Conservation (phyloP, 1,140 invertebrate species). For the Plutomurus gul region DNA sequence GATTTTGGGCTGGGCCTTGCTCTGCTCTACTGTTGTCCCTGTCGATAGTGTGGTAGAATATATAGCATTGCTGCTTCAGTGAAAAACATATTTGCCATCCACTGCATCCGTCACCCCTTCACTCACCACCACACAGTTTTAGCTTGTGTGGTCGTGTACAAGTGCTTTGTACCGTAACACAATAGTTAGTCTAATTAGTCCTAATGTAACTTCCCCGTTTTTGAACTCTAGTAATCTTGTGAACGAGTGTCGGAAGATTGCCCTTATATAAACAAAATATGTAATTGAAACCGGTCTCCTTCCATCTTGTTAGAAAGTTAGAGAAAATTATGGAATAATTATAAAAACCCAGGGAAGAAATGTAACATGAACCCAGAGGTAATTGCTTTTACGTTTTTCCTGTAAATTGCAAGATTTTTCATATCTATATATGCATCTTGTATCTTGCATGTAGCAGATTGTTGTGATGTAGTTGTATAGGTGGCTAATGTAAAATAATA, state of each 20-base stretch:
- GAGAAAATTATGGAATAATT: neutral
- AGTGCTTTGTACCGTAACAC: neutral
- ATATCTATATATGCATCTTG: neutral
- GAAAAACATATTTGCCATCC: neutral
- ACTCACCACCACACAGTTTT: neutral
- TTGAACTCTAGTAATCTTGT: neutral
- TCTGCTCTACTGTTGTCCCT: neutral
- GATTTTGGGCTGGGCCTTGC: conserved; percentile 37
- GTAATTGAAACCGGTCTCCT: conserved; percentile 11
- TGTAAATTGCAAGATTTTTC: neutral
- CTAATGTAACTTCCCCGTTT: neutral
- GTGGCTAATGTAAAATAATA: no score
- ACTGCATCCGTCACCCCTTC: neutral
- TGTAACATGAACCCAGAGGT: conserved; percentile 12
- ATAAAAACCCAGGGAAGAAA: neutral
- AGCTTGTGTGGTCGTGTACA: neutral
- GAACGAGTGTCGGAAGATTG: no score
- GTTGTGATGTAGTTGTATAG: no score
- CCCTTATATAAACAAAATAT: neutral
- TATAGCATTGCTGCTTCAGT: neutral
- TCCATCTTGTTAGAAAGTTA: neutral
- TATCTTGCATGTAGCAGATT: no score
- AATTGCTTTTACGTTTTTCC: neutral
- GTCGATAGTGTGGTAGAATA: neutral
- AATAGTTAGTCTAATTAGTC: neutral